Percentiles rank a stretch among this genome's conserved stretches.
Evolutionary conservation across 1,140 invertebrate species (phyloP).

Genomic region (Drosophila nigrodunni): DNA sequence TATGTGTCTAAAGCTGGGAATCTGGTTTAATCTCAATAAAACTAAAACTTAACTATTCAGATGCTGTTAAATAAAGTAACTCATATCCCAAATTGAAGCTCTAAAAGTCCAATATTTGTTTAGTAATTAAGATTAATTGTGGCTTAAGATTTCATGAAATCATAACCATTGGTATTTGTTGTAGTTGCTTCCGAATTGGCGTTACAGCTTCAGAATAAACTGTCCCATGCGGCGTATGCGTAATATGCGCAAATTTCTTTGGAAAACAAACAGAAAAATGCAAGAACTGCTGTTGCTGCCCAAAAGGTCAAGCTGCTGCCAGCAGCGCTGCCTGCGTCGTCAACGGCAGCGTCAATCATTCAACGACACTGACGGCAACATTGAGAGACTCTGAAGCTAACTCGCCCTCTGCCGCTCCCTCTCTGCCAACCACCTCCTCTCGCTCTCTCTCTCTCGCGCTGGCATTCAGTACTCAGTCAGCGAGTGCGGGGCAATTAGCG

Average conservation of each 20-base stretch:
- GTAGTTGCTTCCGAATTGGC: not conserved
- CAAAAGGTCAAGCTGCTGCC: constrained; percentile 67
- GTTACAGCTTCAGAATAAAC: constrained; percentile 11
- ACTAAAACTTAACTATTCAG: too few relatives aligned
- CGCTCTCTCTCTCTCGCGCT: constrained; percentile 35
- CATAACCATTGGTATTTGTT: constrained; percentile 8
- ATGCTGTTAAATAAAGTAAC: too few relatives aligned
- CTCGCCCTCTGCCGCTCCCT: constrained; percentile 2
- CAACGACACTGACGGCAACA: constrained; percentile 55
- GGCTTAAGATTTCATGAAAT: not conserved
- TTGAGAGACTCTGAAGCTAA: constrained; percentile 52
- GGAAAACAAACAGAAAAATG: not conserved
- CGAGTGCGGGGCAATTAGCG: constrained; percentile 82
- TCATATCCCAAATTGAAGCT: too few relatives aligned
- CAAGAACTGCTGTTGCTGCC: constrained; percentile 34
- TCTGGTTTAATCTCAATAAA: too few relatives aligned
- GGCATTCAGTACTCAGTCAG: constrained; percentile 34
- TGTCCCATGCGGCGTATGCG: constrained; percentile 60
- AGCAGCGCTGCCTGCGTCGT: constrained; percentile 11
- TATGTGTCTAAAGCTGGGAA: too few relatives aligned
- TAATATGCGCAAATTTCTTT: constrained; percentile 42
- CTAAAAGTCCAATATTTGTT: too few relatives aligned
- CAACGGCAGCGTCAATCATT: constrained; percentile 45
- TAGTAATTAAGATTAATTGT: too few relatives aligned
- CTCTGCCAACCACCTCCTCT: constrained; percentile 5